Conservation (phyloP, 2,888 invertebrate genomes). For the Diplazon laetatorius region DNA sequence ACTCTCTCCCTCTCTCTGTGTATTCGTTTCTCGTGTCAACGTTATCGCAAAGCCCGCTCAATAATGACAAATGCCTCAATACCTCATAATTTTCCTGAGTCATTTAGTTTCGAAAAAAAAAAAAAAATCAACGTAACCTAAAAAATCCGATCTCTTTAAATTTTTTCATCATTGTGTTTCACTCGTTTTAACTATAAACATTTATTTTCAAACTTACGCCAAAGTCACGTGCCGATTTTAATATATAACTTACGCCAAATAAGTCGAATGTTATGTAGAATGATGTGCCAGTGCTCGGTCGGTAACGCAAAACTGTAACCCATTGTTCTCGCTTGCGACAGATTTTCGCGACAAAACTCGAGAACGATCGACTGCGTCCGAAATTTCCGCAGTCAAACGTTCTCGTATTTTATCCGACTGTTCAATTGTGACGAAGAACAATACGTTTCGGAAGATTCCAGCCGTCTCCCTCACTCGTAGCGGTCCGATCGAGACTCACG, state of each 20-base stretch:
- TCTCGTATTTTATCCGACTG: too few species aligned
- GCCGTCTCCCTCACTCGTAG: too few species aligned
- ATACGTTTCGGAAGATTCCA: too few species aligned
- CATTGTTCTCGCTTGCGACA: too few species aligned
- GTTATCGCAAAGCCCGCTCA: constrained; percentile 27
- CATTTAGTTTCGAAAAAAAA: constrained; percentile 67
- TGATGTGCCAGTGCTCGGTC: too few species aligned
- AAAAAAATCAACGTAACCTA: constrained; percentile 49
- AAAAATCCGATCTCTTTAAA: constrained; percentile 42
- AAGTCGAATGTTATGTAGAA: too few species aligned
- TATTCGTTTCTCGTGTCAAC: neutral
- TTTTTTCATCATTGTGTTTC: constrained; percentile 28
- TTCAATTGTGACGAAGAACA: too few species aligned
- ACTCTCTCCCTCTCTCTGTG: neutral
- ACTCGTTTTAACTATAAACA: constrained; percentile 47
- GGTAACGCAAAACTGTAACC: too few species aligned
- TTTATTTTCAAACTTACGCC: constrained; percentile 30
- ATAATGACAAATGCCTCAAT: constrained; percentile 44
- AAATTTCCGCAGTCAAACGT: too few species aligned
- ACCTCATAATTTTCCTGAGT: constrained; percentile 60
- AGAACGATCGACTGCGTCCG: too few species aligned
- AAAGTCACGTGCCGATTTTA: neutral
- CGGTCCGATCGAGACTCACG: neutral
- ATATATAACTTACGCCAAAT: neutral
- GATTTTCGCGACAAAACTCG: too few species aligned